Evolutionary conservation across 1,140 invertebrate species (phyloP).

Genomic region (Ceratitis capitata): DNA sequence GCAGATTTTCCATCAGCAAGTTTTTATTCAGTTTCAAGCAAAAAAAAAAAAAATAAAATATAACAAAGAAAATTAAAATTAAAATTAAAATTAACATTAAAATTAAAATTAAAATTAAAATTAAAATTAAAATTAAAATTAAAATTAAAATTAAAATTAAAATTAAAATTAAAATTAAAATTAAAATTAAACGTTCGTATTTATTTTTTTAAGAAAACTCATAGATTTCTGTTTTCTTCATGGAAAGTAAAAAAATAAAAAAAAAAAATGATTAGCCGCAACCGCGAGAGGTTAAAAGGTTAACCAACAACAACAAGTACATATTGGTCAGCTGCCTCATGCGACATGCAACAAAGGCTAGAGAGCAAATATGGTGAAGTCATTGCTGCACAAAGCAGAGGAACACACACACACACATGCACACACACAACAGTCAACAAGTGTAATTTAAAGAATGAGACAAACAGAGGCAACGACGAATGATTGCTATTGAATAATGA

Average conservation of each 20-base stretch:
- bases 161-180: too few species aligned
- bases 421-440: neutral
- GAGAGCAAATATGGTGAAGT: neutral
- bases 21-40: too few species aligned
- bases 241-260: neutral
- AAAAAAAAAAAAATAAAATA: too few species aligned
- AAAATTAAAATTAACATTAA: too few species aligned
- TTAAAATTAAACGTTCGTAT: too few species aligned
- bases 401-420: neutral
- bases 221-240: too few species aligned
- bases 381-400: neutral
- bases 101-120: too few species aligned
- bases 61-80: too few species aligned
- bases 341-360: neutral
- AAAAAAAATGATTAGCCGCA: constrained; percentile 27
- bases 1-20: too few species aligned
- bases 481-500: neutral
- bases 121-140: too few species aligned
- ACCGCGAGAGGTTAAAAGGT: neutral
- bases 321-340: neutral
- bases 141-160: too few species aligned
- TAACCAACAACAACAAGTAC: neutral
- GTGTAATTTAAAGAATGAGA: neutral
- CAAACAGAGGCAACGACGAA: neutral
- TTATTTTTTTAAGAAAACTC: too few species aligned